Percentiles rank a stretch among this genome's conserved stretches.
phyloP scores from a whole-genome alignment of 1,140 invertebrate genomes.

The Marisa cornuarietis region DNA sequence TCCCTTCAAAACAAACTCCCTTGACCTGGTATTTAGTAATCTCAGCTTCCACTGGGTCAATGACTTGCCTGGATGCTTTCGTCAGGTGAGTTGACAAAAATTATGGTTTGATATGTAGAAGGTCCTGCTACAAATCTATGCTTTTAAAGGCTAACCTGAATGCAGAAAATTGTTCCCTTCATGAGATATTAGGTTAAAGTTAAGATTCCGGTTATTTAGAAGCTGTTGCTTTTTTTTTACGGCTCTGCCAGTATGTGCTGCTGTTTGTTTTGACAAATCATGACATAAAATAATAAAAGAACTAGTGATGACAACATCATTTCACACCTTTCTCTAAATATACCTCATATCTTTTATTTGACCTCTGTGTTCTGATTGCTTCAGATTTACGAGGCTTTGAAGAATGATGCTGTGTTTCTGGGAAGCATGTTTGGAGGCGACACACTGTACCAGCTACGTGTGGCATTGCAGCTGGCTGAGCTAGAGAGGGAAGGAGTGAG shows the following conservation, averaged over 20 bases:
- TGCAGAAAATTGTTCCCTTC: too few relatives aligned
- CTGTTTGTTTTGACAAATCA: too few relatives aligned
- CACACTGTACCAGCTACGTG: constrained; percentile 90
- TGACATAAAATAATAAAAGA: too few relatives aligned
- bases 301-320: too few relatives aligned
- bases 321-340: too few relatives aligned
- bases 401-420: constrained; percentile 92
- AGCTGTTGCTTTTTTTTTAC: too few relatives aligned
- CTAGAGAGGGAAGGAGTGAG: constrained; percentile 83
- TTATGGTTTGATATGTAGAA: not conserved
- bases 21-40: constrained; percentile 83
- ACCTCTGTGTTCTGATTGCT: constrained; percentile 14
- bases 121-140: too few relatives aligned
- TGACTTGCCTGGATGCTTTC: constrained; percentile 88
- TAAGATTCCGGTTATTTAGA: too few relatives aligned
- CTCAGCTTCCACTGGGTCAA: constrained; percentile 97
- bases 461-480: constrained; percentile 93
- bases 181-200: too few relatives aligned
- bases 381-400: constrained; percentile 72
- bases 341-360: too few relatives aligned
- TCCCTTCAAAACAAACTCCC: constrained; percentile 80
- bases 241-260: too few relatives aligned
- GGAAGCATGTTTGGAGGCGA: constrained; percentile 97
- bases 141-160: too few relatives aligned
- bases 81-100: constrained; percentile 56